Percentiles rank a stretch among this genome's conserved stretches.
Conservation (phyloP, 2,888 invertebrate genomes). For the Schrankia costaestrigalis region DNA sequence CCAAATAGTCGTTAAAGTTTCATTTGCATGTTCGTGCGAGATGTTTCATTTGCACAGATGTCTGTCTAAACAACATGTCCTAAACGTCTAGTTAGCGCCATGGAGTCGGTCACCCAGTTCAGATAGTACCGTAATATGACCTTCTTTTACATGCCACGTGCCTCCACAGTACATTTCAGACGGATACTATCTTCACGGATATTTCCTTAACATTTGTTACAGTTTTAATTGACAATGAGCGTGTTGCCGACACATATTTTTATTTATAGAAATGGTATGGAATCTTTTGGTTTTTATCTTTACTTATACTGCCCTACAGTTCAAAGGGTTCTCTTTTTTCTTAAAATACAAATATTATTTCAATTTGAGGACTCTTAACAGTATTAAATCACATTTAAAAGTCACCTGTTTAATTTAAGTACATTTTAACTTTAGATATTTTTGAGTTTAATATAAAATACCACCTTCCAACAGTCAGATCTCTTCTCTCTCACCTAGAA, state of each 20-base stretch:
- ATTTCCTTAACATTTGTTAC: slow-evolving; percentile 8
- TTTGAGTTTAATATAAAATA: no score
- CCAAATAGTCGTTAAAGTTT: slow-evolving; percentile 16
- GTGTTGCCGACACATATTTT: slow-evolving; percentile 1
- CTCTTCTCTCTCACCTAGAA: no score
- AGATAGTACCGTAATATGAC: slow-evolving; percentile 48
- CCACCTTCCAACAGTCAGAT: no score
- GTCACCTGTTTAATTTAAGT: no score
- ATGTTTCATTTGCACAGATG: slow-evolving; percentile 24
- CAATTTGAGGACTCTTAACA: no score
- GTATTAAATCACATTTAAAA: no score
- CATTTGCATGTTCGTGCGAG: slow-evolving; percentile 43
- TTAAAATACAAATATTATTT: no score
- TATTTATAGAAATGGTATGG: no score
- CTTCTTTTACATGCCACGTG: slow-evolving; percentile 26
- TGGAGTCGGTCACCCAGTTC: slow-evolving; percentile 61
- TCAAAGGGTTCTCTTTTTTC: no score
- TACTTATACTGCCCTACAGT: no score
- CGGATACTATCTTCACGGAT: slow-evolving; percentile 11
- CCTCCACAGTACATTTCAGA: slow-evolving; percentile 21
- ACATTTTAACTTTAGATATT: no score
- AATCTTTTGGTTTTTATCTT: no score
- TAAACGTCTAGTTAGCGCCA: slow-evolving; percentile 48
- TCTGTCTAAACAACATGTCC: slow-evolving; percentile 45
- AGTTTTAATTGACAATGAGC: slow-evolving; percentile 7